Evolutionary conservation across 2,888 invertebrate species (phyloP).

Genomic region (Zygothrica quintamaculata): DNA sequence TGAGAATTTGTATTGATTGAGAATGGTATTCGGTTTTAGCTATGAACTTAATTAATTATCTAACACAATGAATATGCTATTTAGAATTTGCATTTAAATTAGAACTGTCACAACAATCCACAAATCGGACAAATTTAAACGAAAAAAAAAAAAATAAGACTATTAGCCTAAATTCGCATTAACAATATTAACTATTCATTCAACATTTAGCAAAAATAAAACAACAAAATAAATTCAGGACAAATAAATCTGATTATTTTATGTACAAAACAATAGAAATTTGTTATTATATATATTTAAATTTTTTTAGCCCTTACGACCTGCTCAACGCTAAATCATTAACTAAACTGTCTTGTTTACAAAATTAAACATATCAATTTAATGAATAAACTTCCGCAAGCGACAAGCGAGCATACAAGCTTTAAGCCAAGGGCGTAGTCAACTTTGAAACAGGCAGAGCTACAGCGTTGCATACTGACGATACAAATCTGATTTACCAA

Average conservation of each 20-base stretch:
- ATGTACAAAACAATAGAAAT: constrained; percentile 7
- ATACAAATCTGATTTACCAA: too few species aligned
- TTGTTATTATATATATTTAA: constrained; percentile 9
- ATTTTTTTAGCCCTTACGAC: not conserved
- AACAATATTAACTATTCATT: too few species aligned
- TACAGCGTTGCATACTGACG: too few species aligned
- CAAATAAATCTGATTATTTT: constrained; percentile 10
- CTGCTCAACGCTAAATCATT: constrained; percentile 9
- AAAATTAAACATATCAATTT: constrained; percentile 29
- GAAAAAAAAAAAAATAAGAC: constrained; percentile 27
- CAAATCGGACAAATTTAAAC: constrained; percentile 31
- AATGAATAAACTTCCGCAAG: constrained; percentile 39
- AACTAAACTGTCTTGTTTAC: constrained; percentile 33
- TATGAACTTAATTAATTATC: constrained; percentile 62
- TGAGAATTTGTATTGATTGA: constrained; percentile 31
- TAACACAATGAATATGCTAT: constrained; percentile 60
- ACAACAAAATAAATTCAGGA: constrained; percentile 22
- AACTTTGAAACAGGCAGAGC: too few species aligned
- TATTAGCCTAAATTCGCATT: constrained; percentile 31
- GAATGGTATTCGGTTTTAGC: too few species aligned
- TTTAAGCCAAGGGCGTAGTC: too few species aligned
- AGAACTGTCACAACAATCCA: constrained; percentile 63
- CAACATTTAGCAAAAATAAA: too few species aligned
- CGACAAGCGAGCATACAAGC: constrained; percentile 13
- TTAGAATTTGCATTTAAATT: constrained; percentile 74